Conservation (phyloP, 2,888 invertebrate species). For the Eilema caniola region DNA sequence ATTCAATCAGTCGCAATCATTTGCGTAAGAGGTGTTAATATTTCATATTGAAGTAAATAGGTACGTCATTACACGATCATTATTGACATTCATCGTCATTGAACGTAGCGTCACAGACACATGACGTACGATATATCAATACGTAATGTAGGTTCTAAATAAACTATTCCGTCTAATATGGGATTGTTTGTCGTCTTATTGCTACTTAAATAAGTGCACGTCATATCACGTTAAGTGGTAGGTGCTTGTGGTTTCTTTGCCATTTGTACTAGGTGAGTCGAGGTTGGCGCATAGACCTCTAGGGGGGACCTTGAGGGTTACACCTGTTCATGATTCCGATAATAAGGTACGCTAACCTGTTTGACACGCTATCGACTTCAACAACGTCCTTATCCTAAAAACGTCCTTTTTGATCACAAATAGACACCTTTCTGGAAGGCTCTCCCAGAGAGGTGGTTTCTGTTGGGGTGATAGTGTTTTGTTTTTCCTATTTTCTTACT, state of each 20-base stretch:
- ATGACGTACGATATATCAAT: slow-evolving; percentile 5
- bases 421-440: too few species aligned
- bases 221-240: slow-evolving; percentile 1
- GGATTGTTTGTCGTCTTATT: slow-evolving; percentile 1
- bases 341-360: too few species aligned
- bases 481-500: too few species aligned
- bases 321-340: too few species aligned
- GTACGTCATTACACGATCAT: neutral
- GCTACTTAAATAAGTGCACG: neutral
- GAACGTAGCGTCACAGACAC: neutral
- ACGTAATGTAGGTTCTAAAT: neutral
- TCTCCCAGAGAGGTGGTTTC: too few species aligned
- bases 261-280: neutral
- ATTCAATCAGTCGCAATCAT: neutral
- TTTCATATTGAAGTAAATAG: neutral
- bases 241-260: neutral
- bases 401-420: too few species aligned
- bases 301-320: too few species aligned
- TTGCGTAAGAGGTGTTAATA: neutral
- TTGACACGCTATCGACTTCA: too few species aligned
- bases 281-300: too few species aligned
- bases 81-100: neutral
- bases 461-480: too few species aligned
- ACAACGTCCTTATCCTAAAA: too few species aligned
- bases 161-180: slow-evolving; percentile 1